Evolutionary conservation across 1,140 invertebrate genomes (phyloP).

Genomic region (Tetragnatha versicolor): DNA sequence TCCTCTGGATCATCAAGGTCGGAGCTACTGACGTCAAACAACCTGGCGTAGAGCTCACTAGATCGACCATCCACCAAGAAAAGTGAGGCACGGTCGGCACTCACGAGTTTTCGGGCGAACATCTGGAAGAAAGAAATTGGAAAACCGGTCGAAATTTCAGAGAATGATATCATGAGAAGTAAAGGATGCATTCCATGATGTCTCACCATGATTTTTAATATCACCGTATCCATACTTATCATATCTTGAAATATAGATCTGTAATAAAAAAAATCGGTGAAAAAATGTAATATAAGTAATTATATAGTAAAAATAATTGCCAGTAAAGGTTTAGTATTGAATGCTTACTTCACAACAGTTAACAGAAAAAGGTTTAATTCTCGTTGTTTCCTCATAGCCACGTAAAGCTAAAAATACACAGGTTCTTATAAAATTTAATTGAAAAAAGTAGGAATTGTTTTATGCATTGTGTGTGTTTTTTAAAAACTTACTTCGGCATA

Average conservation of each 20-base stretch:
- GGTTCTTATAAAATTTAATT: background rate
- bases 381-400: slow-evolving; percentile 72
- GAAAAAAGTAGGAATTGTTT: background rate
- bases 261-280: slow-evolving; percentile 38
- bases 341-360: slow-evolving; percentile 74
- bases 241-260: slow-evolving; percentile 78
- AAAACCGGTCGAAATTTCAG: background rate
- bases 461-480: background rate
- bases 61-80: slow-evolving; percentile 77
- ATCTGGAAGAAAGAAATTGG: slow-evolving; percentile 65
- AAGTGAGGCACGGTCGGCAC: slow-evolving; percentile 80
- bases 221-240: slow-evolving; percentile 80
- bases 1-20: slow-evolving; percentile 58
- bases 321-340: background rate
- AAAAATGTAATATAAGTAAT: slow-evolving; percentile 1
- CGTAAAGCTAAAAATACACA: slow-evolving; percentile 65
- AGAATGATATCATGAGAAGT: background rate
- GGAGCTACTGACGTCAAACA: slow-evolving; percentile 76
- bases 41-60: slow-evolving; percentile 79
- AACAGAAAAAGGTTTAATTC: slow-evolving; percentile 76
- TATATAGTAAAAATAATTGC: background rate
- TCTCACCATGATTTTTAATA: slow-evolving; percentile 78
- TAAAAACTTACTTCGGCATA: slow-evolving; percentile 67
- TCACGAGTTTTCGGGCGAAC: slow-evolving; percentile 79
- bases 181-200: background rate